Conservation (phyloP, 1,140 invertebrate genomes). For the Ridgeia piscesae region DNA sequence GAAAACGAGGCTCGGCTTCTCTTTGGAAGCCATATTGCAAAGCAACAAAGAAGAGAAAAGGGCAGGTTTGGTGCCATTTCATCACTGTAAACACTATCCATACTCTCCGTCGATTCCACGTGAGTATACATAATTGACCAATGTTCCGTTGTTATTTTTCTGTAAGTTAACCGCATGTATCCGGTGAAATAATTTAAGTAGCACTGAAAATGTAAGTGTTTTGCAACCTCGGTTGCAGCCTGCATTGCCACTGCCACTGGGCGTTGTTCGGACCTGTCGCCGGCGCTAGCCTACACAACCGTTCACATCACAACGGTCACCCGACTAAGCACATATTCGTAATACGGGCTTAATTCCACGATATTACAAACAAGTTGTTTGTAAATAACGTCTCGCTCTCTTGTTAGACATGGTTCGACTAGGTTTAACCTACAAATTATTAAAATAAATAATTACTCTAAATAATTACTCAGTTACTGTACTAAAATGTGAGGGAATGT, state of each 20-base stretch:
- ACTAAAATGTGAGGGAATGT: too few relatives aligned
- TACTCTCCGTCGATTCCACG: background rate
- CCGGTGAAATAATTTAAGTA: background rate
- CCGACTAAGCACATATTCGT: background rate
- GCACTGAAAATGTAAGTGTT: background rate
- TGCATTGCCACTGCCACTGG: background rate
- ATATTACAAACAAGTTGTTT: too few relatives aligned
- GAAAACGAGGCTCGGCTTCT: background rate
- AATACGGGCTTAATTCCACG: background rate
- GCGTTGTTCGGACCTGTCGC: background rate
- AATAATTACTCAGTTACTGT: too few relatives aligned
- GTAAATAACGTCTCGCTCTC: background rate
- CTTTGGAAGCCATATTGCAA: background rate
- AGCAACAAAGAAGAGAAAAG: background rate
- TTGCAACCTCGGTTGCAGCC: background rate
- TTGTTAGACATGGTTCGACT: too few relatives aligned
- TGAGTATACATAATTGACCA: background rate
- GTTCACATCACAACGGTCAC: background rate
- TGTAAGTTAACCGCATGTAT: background rate
- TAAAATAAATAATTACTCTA: too few relatives aligned
- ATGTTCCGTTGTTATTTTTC: background rate
- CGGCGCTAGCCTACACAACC: too few relatives aligned
- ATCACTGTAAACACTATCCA: background rate
- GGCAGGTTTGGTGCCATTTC: background rate
- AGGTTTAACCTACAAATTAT: too few relatives aligned